A percentile compares a stretch with the other conserved stretches of the same genome.
phyloP scores from a whole-genome alignment of 1,140 invertebrate genomes.

The Ceratina calcarata region DNA sequence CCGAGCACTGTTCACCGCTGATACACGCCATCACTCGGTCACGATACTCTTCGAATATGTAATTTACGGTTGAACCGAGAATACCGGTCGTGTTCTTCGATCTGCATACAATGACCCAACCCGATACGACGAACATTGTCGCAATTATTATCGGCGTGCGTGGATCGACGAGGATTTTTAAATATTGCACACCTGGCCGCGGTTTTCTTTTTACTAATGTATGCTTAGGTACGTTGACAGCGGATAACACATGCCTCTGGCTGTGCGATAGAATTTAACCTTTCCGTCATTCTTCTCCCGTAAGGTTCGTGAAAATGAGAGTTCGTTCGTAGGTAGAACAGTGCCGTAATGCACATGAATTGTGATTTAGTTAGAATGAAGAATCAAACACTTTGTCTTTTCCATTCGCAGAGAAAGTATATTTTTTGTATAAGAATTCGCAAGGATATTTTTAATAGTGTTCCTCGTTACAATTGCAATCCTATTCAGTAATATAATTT shows the following conservation, averaged over 20 bases:
- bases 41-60: slow-evolving; percentile 45
- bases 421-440: too few species aligned
- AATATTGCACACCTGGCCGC: slow-evolving; percentile 28
- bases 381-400: too few species aligned
- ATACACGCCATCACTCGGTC: slow-evolving; percentile 32
- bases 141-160: slow-evolving; percentile 46
- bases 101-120: slow-evolving; percentile 48
- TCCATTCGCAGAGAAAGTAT: too few species aligned
- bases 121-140: slow-evolving; percentile 39
- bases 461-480: too few species aligned
- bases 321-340: not conserved
- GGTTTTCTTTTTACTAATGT: not conserved
- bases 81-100: slow-evolving; percentile 45
- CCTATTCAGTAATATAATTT: too few species aligned
- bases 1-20: too few species aligned
- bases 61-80: slow-evolving; percentile 34
- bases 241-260: not conserved
- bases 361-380: not conserved
- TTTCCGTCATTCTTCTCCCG: not conserved
- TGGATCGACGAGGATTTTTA: slow-evolving; percentile 31
- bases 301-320: not conserved
- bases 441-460: too few species aligned
- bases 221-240: not conserved
- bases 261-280: slow-evolving; percentile 19
- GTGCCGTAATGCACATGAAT: not conserved